These are phyloP conservation scores for Stenolophus ochropezus DNA, from an alignment of 2,888 invertebrate species.

Conservation along the genomic window DNA sequence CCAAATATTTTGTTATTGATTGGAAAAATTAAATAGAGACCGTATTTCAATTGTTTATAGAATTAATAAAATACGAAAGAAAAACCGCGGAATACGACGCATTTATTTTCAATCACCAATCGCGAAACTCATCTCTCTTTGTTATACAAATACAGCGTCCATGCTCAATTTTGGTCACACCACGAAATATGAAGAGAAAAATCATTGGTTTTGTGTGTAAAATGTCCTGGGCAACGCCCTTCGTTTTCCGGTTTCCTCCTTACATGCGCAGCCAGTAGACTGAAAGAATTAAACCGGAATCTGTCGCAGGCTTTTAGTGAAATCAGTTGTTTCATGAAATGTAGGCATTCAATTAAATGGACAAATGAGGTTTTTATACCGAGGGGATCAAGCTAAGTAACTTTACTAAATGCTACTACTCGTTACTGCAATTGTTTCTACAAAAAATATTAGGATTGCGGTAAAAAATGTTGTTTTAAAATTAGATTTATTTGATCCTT, in stretches of 20 bases:
- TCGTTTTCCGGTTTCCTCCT: slow-evolving; percentile 10
- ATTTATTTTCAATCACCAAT: background rate
- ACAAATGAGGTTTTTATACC: slow-evolving; percentile 26
- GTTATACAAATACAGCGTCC: background rate
- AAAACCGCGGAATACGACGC: background rate
- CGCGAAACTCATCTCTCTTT: background rate
- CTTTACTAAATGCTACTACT: background rate
- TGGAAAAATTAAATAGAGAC: too few species aligned
- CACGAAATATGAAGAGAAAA: slow-evolving; percentile 1
- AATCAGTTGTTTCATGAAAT: slow-evolving; percentile 42
- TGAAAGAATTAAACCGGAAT: slow-evolving; percentile 29
- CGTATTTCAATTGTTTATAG: too few species aligned
- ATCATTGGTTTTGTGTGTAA: background rate
- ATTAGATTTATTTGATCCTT: background rate
- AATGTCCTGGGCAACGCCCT: slow-evolving; percentile 19
- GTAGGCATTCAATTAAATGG: slow-evolving; percentile 36
- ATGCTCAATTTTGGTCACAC: background rate
- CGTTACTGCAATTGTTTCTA: slow-evolving; percentile 6
- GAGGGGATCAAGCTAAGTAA: slow-evolving; percentile 1
- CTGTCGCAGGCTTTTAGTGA: slow-evolving; percentile 38
- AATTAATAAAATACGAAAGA: background rate
- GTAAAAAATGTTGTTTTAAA: background rate
- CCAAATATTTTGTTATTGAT: too few species aligned
- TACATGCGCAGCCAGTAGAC: slow-evolving; percentile 1
- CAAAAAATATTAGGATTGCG: background rate